Base-by-base conservation (phyloP, 2,797 vertebrate genomes). In the Thaleichthys pacificus region DNA sequence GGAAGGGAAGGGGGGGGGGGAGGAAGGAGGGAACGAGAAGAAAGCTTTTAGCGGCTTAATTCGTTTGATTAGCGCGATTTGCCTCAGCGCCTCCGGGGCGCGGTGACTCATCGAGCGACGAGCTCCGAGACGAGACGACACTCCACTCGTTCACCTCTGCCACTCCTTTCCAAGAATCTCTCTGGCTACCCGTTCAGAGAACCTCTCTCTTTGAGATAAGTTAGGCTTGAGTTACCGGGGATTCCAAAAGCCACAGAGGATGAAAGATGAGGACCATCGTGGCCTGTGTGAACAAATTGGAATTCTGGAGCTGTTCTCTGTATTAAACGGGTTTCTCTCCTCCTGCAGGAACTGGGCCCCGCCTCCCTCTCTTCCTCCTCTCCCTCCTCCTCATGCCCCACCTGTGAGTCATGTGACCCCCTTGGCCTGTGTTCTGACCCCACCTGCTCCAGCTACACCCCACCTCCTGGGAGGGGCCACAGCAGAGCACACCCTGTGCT, bases 401-500 rank as follows among this genome's bases (percentile, higher is more conserved):
- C 66, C 71, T 80, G 77, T 56, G 76, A 69, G 22, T 84, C 84
- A 60, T 86, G 85, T 80, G 88, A 92, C 84, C 83, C 87, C 21
- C 84, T 84, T 58, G 81, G 86, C 47, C 63, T 85, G 17, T 89
- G 82, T 69, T 78, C 83, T 67, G 70, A 86, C n/a, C 85, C 88
- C 63, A 47, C 82, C 71, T 91, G 91, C 49, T 91, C 79, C 72
- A 85, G 87, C 21, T 63, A 54, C 12, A 4, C 42, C 65, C 58
- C 21, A 35, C 68, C 69, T 28, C 78, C 77, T 61, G 61, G 63
- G 32, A 73, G 2, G 49, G 12, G 6, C 26, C 78, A 71, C 72
- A 79, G 67, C 66, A 90, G 87, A 78, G 85, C 91, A 75, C 92
- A 93, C 73, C 82, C 90, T 2, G 86, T 90, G 42, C 69, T 91